phyloP scores from a whole-genome alignment of 2,113 vertebrate genomes.

The Propithecus coquereli region DNA sequence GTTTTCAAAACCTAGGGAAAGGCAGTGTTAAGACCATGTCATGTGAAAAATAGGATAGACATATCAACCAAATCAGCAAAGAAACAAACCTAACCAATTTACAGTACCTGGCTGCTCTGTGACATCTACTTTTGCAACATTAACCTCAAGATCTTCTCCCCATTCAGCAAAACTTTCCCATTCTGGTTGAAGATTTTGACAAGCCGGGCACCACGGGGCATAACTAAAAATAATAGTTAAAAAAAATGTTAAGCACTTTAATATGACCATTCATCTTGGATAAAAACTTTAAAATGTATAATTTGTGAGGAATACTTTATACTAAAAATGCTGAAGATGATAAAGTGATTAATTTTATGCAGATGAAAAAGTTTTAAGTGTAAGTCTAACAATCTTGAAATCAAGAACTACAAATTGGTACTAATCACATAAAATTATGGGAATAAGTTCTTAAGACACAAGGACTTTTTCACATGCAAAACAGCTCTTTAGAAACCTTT shows the following conservation, averaged over 20 bases:
- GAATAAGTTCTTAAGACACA: constrained; percentile 14
- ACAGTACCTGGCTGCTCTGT: constrained; percentile 93
- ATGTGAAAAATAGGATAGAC: neutral
- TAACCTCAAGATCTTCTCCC: constrained; percentile 95
- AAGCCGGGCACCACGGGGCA: constrained; percentile 97
- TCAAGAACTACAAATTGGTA: neutral
- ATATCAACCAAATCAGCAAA: neutral
- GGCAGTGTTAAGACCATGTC: neutral
- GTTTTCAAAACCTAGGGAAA: neutral
- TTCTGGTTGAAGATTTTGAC: constrained; percentile 93
- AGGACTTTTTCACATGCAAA: neutral
- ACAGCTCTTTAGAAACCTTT: neutral
- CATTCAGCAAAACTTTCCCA: constrained; percentile 96
- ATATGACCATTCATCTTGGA: neutral
- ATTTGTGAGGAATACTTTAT: constrained; percentile 1
- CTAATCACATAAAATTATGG: neutral
- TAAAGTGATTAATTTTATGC: neutral
- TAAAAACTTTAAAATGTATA: neutral
- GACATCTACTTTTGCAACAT: constrained; percentile 96
- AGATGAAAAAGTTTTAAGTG: neutral
- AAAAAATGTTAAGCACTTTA: neutral
- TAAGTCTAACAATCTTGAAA: neutral
- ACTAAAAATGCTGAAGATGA: neutral
- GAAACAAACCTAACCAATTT: neutral
- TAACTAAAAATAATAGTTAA: constrained; percentile 82